Percentiles rank a stretch among this genome's conserved stretches.
These are phyloP conservation scores for Slavum lentiscoides DNA, from an alignment of 2,888 invertebrate species.

Conservation along the genomic window DNA sequence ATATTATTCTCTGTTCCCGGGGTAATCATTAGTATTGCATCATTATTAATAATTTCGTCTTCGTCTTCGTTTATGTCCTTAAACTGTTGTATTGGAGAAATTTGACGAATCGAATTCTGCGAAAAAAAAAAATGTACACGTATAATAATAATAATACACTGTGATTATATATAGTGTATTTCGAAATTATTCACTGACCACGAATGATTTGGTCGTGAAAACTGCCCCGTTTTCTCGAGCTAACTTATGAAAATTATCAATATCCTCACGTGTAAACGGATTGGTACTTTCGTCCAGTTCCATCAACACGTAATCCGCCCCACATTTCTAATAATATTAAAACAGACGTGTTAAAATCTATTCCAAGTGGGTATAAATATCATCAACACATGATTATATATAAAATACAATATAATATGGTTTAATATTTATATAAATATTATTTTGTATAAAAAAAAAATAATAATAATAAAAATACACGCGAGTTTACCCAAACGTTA, in stretches of 20 bases:
- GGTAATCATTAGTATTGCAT: neutral
- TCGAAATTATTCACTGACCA: slow-evolving; percentile 35
- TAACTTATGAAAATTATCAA: slow-evolving; percentile 33
- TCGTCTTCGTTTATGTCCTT: slow-evolving; percentile 28
- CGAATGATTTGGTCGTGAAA: slow-evolving; percentile 45
- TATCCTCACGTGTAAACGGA: slow-evolving; percentile 24
- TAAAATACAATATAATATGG: no score
- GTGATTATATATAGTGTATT: neutral
- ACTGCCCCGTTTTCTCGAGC: slow-evolving; percentile 40
- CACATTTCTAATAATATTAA: slow-evolving; percentile 43
- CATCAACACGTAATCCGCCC: slow-evolving; percentile 38
- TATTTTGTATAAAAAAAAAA: no score
- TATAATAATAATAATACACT: neutral
- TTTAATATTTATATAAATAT: no score
- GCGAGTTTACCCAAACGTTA: no score
- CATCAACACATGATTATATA: no score
- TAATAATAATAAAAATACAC: no score
- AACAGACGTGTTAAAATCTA: no score
- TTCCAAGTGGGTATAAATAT: no score
- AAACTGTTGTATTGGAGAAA: slow-evolving; percentile 42
- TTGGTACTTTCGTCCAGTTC: slow-evolving; percentile 39
- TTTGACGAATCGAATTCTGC: slow-evolving; percentile 44
- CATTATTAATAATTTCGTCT: slow-evolving; percentile 2
- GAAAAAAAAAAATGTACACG: neutral
- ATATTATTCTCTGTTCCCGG: neutral